Evolutionary conservation across 2,797 vertebrate genomes (phyloP).

Genomic region (Bufotes viridis): DNA sequence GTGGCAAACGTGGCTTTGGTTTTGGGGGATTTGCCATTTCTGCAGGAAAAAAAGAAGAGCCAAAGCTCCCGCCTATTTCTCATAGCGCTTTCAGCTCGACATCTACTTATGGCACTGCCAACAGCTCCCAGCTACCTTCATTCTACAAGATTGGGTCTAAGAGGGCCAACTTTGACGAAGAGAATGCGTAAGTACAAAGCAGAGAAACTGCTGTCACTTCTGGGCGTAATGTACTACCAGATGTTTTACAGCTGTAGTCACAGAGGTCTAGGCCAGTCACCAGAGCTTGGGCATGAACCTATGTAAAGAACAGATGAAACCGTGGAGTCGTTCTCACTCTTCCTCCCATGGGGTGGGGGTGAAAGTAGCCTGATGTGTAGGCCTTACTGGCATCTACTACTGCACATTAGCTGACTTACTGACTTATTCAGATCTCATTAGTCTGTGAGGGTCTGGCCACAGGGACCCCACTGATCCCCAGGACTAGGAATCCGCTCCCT

Average conservation of each 20-base stretch:
- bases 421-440: no score
- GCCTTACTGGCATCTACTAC: neutral
- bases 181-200: slow-evolving; percentile 88
- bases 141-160: slow-evolving; percentile 99
- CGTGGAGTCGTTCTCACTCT: no score
- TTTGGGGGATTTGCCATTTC: slow-evolving; percentile 95
- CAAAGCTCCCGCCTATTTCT: slow-evolving; percentile 79
- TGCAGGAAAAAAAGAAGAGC: slow-evolving; percentile 90
- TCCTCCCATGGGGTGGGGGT: no score
- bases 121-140: slow-evolving; percentile 89
- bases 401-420: neutral
- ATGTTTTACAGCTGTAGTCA: neutral
- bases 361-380: neutral
- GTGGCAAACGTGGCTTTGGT: slow-evolving; percentile 94
- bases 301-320: no score
- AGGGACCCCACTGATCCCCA: no score
- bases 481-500: no score
- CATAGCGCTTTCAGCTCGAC: slow-evolving; percentile 85
- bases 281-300: no score
- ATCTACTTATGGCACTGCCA: slow-evolving; percentile 82
- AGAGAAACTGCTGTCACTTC: neutral
- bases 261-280: neutral
- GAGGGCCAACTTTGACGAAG: slow-evolving; percentile 95
- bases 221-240: accelerated
- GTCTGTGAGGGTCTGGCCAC: no score